A percentile compares a stretch with the other conserved stretches of the same genome.
These are phyloP conservation scores for Coreius guichenoti DNA, from an alignment of 2,797 vertebrate genomes.

Conservation along the genomic window DNA sequence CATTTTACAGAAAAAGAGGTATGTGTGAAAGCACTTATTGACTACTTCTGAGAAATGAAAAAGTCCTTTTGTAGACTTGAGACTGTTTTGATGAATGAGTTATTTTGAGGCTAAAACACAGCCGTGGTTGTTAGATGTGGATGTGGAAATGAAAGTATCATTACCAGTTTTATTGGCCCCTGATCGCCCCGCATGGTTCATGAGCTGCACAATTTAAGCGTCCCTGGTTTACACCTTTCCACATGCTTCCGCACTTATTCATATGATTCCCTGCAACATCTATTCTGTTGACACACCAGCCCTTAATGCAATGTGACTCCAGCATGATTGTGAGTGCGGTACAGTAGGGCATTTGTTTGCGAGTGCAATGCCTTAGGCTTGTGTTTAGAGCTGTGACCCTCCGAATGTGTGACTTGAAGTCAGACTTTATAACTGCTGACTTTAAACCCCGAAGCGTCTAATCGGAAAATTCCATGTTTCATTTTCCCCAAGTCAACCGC, in stretches of 20 bases:
- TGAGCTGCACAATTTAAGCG: not conserved
- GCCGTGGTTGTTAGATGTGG: not conserved
- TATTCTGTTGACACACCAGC: not conserved
- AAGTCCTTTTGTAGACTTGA: not conserved
- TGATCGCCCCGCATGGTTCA: not conserved
- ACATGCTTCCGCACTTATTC: not conserved
- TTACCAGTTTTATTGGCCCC: not conserved
- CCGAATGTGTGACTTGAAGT: constrained; percentile 66
- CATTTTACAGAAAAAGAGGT: not conserved
- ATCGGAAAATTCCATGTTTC: not conserved
- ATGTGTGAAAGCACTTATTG: not conserved
- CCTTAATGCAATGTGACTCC: constrained; percentile 33
- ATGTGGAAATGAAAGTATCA: not conserved
- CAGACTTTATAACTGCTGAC: constrained; percentile 63
- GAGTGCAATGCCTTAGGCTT: constrained; percentile 23
- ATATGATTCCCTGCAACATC: not conserved
- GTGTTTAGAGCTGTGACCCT: constrained; percentile 23
- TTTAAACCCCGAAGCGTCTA: constrained; percentile 29
- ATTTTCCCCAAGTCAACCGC: not conserved
- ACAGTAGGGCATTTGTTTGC: constrained; percentile 29
- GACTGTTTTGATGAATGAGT: not conserved
- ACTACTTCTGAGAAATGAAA: not conserved
- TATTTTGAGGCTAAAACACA: not conserved
- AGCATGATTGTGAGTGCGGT: constrained; percentile 19
- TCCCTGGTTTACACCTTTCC: not conserved